Evolutionary conservation across 2,888 invertebrate species (phyloP).

Genomic region (Fragum sueziense): DNA sequence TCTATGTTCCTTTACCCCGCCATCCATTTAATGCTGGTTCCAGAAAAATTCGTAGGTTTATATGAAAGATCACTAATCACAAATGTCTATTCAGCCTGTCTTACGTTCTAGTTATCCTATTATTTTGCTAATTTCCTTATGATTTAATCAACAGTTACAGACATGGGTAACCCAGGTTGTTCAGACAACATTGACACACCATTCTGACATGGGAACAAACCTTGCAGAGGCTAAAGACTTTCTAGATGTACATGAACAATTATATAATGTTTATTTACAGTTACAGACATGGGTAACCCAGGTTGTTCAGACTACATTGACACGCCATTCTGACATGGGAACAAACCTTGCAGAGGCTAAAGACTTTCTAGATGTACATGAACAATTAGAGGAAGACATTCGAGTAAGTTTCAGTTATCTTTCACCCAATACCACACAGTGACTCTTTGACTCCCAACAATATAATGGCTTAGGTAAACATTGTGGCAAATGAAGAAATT

Average conservation of each 20-base stretch:
- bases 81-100: too few species aligned
- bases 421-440: too few species aligned
- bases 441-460: too few species aligned
- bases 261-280: slow-evolving; percentile 77
- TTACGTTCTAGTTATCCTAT: too few species aligned
- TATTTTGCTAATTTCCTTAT: too few species aligned
- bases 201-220: slow-evolving; percentile 88
- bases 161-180: slow-evolving; percentile 90
- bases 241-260: slow-evolving; percentile 88
- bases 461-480: too few species aligned
- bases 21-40: too few species aligned
- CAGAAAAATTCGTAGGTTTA: too few species aligned
- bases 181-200: slow-evolving; percentile 88
- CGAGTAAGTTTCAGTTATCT: slow-evolving; percentile 86
- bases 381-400: slow-evolving; percentile 88
- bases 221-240: slow-evolving; percentile 87
- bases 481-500: not conserved
- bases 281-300: slow-evolving; percentile 89
- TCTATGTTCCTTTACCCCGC: too few species aligned
- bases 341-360: slow-evolving; percentile 84
- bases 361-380: slow-evolving; percentile 89
- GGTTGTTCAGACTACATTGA: slow-evolving; percentile 89
- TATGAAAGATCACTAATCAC: too few species aligned
- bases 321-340: slow-evolving; percentile 90
- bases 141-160: slow-evolving; percentile 85